phyloP scores from a whole-genome alignment of 2,888 invertebrate species.

The Melipona bicolor region DNA sequence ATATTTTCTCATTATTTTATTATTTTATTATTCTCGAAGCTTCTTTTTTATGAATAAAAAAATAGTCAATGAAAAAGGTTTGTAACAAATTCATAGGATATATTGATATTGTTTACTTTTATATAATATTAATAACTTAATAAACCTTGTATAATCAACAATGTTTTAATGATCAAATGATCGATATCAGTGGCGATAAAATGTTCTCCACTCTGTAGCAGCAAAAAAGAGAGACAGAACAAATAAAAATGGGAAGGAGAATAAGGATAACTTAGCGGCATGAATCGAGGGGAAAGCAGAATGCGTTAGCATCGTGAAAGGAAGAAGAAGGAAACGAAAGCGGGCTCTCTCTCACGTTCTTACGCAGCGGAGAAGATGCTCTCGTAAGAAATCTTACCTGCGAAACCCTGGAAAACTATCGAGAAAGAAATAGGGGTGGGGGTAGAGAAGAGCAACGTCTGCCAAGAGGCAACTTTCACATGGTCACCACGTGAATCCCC shows the following conservation, averaged over 20 bases:
- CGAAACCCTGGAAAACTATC: conserved; percentile 59
- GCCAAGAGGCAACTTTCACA: conserved; percentile 79
- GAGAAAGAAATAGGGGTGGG: conserved; percentile 15
- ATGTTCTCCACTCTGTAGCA: background rate
- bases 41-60: too few species aligned
- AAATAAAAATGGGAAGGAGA: background rate
- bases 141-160: too few species aligned
- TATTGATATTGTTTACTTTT: too few species aligned
- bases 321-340: conserved; percentile 61
- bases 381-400: conserved; percentile 59
- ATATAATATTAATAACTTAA: too few species aligned
- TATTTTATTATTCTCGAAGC: too few species aligned
- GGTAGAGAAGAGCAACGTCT: conserved; percentile 60
- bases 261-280: background rate
- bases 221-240: background rate
- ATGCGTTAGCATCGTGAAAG: conserved; percentile 41
- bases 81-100: too few species aligned
- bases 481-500: conserved; percentile 55
- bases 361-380: conserved; percentile 62
- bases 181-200: too few species aligned
- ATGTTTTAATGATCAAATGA: too few species aligned
- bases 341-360: conserved; percentile 59
- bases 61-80: too few species aligned
- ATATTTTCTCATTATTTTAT: too few species aligned
- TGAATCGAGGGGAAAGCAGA: conserved; percentile 57